These are phyloP conservation scores for Guaruba guarouba DNA, from an alignment of 2,113 vertebrate genomes.

Conservation along the genomic window DNA sequence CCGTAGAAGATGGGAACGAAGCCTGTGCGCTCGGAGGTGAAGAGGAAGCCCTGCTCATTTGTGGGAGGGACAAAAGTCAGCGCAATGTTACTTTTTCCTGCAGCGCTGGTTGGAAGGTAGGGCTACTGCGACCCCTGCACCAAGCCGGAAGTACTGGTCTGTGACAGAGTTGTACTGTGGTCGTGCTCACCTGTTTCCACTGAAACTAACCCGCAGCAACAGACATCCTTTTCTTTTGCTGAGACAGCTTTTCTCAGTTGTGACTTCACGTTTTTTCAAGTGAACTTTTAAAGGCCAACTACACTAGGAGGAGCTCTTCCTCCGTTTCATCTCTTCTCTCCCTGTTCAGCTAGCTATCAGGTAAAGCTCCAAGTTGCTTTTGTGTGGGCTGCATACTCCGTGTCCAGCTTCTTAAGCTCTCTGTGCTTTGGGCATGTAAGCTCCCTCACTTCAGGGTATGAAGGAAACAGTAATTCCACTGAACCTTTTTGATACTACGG, in stretches of 20 bases:
- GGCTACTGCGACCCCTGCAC: neutral
- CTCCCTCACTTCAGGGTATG: neutral
- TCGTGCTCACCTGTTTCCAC: neutral
- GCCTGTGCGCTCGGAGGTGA: neutral
- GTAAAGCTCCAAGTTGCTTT: neutral
- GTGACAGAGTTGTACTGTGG: neutral
- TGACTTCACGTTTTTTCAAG: neutral
- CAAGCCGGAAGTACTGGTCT: neutral
- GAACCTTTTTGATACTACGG: rapidly evolving
- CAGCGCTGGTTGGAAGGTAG: neutral
- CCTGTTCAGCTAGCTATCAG: neutral
- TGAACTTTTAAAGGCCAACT: neutral
- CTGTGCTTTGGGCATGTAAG: neutral
- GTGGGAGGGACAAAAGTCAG: neutral
- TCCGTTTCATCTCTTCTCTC: neutral
- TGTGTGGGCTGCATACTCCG: neutral
- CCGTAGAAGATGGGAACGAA: neutral
- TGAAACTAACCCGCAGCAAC: neutral
- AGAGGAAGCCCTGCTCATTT: neutral
- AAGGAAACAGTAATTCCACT: neutral
- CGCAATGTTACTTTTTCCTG: neutral
- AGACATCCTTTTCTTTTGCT: neutral
- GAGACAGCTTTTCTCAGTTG: neutral
- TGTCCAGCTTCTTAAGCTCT: neutral
- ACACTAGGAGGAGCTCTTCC: slow-evolving; percentile 51